These are phyloP conservation scores for Nibea albiflora DNA, from an alignment of 2,113 vertebrate species.

Conservation along the genomic window DNA sequence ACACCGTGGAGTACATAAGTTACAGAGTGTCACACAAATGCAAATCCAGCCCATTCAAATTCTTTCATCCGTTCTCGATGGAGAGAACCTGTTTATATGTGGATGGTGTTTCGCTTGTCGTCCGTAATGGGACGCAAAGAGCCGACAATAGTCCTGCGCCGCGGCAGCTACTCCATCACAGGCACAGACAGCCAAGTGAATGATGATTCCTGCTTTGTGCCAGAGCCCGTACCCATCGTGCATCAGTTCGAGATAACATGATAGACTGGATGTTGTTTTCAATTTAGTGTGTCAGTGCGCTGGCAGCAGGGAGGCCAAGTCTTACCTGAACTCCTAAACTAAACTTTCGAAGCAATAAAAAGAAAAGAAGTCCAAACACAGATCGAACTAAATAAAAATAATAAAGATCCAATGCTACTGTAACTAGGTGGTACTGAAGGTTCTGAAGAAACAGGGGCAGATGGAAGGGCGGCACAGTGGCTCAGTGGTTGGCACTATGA, in stretches of 20 bases:
- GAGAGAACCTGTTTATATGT: constrained; percentile 49
- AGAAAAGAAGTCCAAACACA: not conserved
- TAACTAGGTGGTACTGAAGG: not conserved
- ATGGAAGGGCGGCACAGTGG: no score
- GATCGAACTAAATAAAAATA: not conserved
- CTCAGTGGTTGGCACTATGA: no score
- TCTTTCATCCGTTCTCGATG: constrained; percentile 28
- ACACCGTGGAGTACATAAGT: not conserved
- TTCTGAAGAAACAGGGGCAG: not conserved
- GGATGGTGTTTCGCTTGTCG: constrained; percentile 43
- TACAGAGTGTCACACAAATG: constrained; percentile 2
- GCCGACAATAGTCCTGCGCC: constrained; percentile 45
- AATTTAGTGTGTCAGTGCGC: constrained; percentile 25
- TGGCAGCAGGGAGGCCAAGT: constrained; percentile 4
- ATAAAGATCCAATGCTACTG: not conserved
- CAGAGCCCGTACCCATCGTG: constrained; percentile 47
- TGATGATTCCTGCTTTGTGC: constrained; percentile 50
- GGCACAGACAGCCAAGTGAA: constrained; percentile 51
- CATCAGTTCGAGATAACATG: constrained; percentile 47
- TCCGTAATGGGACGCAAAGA: constrained; percentile 57
- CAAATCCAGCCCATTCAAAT: not conserved
- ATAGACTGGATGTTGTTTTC: constrained; percentile 26
- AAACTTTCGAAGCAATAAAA: not conserved
- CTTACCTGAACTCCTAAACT: not conserved
- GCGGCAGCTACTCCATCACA: constrained; percentile 62